Evolutionary conservation across 2,797 vertebrate species (phyloP).

Genomic region (Enoplosus armatus): DNA sequence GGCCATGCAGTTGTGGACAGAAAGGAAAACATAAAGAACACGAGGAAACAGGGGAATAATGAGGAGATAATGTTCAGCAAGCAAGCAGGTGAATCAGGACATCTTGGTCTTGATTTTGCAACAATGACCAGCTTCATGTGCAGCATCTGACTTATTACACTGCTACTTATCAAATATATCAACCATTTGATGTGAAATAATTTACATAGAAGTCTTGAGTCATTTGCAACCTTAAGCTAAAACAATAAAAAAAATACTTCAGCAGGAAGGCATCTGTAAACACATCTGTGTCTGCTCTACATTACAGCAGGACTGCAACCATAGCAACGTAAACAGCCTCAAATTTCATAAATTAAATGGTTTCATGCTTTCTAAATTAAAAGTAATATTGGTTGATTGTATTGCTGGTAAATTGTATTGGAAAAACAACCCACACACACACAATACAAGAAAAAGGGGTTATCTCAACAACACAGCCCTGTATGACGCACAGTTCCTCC

Average conservation of each 20-base stretch:
- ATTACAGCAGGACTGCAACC: slow-evolving; percentile 27
- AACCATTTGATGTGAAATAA: not conserved
- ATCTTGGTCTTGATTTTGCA: slow-evolving; percentile 20
- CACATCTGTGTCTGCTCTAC: slow-evolving; percentile 10
- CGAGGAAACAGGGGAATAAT: slow-evolving; percentile 15
- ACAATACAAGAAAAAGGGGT: slow-evolving; percentile 49
- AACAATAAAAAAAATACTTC: not conserved
- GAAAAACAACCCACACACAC: slow-evolving; percentile 15
- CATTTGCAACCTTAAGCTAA: not conserved
- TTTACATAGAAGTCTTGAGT: not conserved
- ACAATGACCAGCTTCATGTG: not conserved
- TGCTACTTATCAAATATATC: not conserved
- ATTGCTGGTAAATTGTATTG: slow-evolving; percentile 32
- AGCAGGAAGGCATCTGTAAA: slow-evolving; percentile 16
- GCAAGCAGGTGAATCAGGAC: not conserved
- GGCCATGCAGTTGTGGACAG: slow-evolving; percentile 23
- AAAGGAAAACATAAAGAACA: slow-evolving; percentile 13
- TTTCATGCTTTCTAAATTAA: slow-evolving; percentile 40
- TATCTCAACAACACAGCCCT: slow-evolving; percentile 71
- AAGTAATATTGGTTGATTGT: slow-evolving; percentile 37
- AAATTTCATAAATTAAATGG: slow-evolving; percentile 39
- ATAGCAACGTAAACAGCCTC: slow-evolving; percentile 44
- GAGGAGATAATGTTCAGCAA: slow-evolving; percentile 13
- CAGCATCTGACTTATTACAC: not conserved
- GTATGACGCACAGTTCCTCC: slow-evolving; percentile 57